A percentile compares a stretch with the other conserved stretches of the same genome.
Conservation (phyloP, 2,797 vertebrate genomes). For the Phalanger gymnotis region DNA sequence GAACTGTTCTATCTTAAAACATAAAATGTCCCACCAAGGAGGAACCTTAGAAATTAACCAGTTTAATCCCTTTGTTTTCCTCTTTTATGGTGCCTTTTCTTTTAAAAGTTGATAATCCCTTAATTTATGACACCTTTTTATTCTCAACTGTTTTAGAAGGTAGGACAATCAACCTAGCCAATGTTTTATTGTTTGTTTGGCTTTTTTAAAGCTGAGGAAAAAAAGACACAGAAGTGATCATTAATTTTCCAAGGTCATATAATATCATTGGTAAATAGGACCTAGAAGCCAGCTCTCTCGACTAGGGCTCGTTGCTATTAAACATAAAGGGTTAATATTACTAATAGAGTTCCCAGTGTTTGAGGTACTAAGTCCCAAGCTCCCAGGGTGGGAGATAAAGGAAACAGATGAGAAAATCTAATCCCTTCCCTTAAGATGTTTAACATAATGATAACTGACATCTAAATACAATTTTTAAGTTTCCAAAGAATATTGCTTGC, state of each 20-base stretch:
- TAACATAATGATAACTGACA: neutral
- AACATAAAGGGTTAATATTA: neutral
- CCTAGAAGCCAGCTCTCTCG: neutral
- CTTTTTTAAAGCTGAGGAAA: slow-evolving; percentile 3
- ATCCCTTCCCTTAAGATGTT: neutral
- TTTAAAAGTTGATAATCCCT: neutral
- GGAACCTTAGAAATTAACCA: neutral
- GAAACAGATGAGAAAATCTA: neutral
- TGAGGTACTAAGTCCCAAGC: neutral
- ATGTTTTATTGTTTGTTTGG: neutral
- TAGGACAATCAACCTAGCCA: neutral
- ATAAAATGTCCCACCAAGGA: neutral
- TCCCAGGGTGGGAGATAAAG: neutral
- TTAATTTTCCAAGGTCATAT: slow-evolving; percentile 19
- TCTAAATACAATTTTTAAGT: neutral
- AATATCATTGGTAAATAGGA: neutral
- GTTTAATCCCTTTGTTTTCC: neutral
- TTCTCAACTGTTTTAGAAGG: neutral
- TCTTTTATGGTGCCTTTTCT: neutral
- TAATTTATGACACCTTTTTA: neutral
- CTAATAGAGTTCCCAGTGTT: neutral
- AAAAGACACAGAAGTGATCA: neutral
- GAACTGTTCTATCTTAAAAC: neutral
- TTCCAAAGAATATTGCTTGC: neutral
- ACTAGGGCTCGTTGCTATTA: neutral